These are phyloP conservation scores for Cheilosia pagana DNA, from an alignment of 2,888 invertebrate genomes.

Conservation along the genomic window DNA sequence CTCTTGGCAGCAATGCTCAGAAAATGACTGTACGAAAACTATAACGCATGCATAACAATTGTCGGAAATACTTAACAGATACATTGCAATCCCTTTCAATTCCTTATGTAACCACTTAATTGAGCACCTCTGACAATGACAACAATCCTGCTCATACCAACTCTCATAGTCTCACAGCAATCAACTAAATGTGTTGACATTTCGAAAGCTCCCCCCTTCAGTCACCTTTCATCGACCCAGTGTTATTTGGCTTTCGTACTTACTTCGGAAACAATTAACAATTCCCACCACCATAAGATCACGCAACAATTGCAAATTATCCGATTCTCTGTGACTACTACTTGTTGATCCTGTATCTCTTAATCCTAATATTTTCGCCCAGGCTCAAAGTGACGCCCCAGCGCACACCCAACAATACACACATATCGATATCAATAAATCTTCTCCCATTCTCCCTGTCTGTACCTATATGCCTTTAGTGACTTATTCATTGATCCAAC, in stretches of 20 bases:
- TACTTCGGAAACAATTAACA: conserved; percentile 31
- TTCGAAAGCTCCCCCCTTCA: conserved; percentile 5
- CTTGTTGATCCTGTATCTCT: conserved; percentile 55
- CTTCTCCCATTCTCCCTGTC: too few species aligned
- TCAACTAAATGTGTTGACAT: conserved; percentile 17
- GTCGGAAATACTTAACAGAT: too few species aligned
- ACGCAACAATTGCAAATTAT: conserved; percentile 44
- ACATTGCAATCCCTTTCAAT: too few species aligned
- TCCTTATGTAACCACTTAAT: neutral
- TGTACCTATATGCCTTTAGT: conserved; percentile 33
- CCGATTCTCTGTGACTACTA: conserved; percentile 32
- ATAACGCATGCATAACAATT: too few species aligned
- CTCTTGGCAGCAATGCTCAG: too few species aligned
- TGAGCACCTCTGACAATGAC: neutral
- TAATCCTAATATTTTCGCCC: conserved; percentile 9
- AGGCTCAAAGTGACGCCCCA: conserved; percentile 20
- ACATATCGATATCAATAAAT: conserved; percentile 56
- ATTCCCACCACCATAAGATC: conserved; percentile 13
- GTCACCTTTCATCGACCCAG: conserved; percentile 4
- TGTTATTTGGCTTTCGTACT: neutral
- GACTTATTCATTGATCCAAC: conserved; percentile 68
- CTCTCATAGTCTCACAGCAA: neutral
- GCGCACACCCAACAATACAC: conserved; percentile 12
- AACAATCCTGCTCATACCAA: neutral
- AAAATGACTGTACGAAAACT: too few species aligned